phyloP scores from a whole-genome alignment of 2,113 vertebrate genomes.

The Microcebus lehilahytsara region DNA sequence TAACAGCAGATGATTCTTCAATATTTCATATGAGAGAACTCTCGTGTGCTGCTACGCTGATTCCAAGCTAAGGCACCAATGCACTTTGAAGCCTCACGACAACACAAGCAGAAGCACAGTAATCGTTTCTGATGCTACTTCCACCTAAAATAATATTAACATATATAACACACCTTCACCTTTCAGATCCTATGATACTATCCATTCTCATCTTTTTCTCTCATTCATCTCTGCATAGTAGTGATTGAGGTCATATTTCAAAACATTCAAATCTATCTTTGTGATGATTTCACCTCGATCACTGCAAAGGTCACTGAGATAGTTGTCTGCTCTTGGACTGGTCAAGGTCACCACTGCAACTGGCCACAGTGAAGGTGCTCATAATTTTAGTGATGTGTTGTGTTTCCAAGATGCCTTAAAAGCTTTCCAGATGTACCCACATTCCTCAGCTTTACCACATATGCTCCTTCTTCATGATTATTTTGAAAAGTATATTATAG shows the following conservation, averaged over 20 bases:
- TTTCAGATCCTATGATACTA: not conserved
- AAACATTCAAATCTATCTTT: constrained; percentile 8
- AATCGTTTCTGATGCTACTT: not conserved
- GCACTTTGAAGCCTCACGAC: not conserved
- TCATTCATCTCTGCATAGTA: not conserved
- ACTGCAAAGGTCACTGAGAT: not conserved
- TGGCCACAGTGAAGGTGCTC: constrained; percentile 46
- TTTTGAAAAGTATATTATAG: constrained; percentile 71
- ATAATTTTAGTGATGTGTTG: constrained; percentile 61
- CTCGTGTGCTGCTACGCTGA: not conserved
- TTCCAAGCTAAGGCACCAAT: not conserved
- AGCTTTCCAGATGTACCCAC: constrained; percentile 76
- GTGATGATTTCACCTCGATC: not conserved
- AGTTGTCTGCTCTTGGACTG: constrained; percentile 25
- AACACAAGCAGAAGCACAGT: not conserved
- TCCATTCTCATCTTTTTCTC: not conserved
- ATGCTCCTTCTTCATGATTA: constrained; percentile 60
- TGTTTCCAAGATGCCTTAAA: constrained; percentile 72
- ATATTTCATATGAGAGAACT: not conserved
- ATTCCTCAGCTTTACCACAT: constrained; percentile 56
- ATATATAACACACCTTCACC: not conserved
- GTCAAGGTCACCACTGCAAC: constrained; percentile 11
- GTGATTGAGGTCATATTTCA: not conserved
- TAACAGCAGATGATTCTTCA: not conserved
- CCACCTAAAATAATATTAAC: not conserved